A percentile compares a stretch with the other conserved stretches of the same genome.
These are phyloP conservation scores for Drosophila aff. DNA, from an alignment of 1,140 invertebrate genomes.

Conservation along the genomic window DNA sequence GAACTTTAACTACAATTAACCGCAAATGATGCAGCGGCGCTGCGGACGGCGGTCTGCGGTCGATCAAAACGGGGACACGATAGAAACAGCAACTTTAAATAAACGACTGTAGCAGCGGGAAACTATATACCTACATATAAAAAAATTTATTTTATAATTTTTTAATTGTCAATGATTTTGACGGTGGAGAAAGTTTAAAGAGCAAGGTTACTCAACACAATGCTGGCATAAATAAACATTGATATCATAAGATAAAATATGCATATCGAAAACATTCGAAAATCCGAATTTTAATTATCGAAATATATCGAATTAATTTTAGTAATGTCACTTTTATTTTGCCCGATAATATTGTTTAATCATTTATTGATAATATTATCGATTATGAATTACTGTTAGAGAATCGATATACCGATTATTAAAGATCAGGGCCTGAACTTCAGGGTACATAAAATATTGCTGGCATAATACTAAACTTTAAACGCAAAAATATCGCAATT, in stretches of 20 bases:
- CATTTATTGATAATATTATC: too few species aligned
- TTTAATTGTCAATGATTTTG: background rate
- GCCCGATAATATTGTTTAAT: too few species aligned
- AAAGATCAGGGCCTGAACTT: too few species aligned
- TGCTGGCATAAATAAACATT: conserved; percentile 10
- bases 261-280: background rate
- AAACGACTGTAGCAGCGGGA: background rate
- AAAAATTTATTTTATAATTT: too few species aligned
- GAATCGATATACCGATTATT: background rate
- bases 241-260: background rate
- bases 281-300: background rate
- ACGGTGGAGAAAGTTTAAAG: background rate
- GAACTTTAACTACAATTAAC: conserved; percentile 82
- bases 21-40: conserved; percentile 74
- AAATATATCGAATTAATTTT: background rate
- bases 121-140: background rate
- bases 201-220: conserved; percentile 20
- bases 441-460: too few species aligned
- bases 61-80: conserved; percentile 45
- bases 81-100: conserved; percentile 42
- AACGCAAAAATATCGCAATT: background rate
- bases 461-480: background rate
- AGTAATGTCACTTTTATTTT: background rate
- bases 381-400: background rate
- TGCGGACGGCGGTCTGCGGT: conserved; percentile 64